Base-by-base conservation (phyloP, 2,113 vertebrate species). In the human (Homo sapiens) region DNA sequence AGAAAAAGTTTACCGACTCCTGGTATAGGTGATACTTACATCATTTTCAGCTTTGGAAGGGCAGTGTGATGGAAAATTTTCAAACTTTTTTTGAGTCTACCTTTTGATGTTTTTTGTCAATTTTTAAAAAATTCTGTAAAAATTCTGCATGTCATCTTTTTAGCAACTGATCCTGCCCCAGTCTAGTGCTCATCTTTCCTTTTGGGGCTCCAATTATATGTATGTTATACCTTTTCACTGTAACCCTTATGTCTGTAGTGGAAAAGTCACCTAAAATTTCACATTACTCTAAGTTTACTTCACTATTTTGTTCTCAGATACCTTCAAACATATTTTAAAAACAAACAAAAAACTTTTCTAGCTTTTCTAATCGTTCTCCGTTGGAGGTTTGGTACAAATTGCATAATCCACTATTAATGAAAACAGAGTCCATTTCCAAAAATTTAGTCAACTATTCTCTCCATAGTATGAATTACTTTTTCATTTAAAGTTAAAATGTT, bases 401-500 rank as follows among this genome's bases (percentile, higher is more conserved):
- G 48, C 32, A 18, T 52, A 48, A 48, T 79, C 6, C 0, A 11
- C 48, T 90, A 5, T 83, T 95, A 79, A 27, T 88, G 61, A 79
- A 66, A 86, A 17, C 43, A 78, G 8, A 70, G 66, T 57, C 22
- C 43, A 73, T 45, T 83, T 86, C 45, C 6, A 64, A 85, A 85
- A 59, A 45, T 81, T 50, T 90, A 48, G 45, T 76, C 66, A 92
- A 38, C 59, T 81, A 14, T 25, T 85, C 72, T 90, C 14, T 84
- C 22, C 16, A 70, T 79, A 43, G 3, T 30, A n/a, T 30, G 57
- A 64, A 43, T 76, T 84, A 89, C 57, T 94, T 93, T 25, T 82
- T 50, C 35, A 68, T 75, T 91, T 93, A 72, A 75, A 89, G 32
- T 93, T 93, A 79, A 82, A 96, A n/a, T 80, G 23, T 73, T 61